Base-by-base conservation (phyloP, 92 coral and sea anemone genomes). In the Epizoanthus illoricatus region DNA sequence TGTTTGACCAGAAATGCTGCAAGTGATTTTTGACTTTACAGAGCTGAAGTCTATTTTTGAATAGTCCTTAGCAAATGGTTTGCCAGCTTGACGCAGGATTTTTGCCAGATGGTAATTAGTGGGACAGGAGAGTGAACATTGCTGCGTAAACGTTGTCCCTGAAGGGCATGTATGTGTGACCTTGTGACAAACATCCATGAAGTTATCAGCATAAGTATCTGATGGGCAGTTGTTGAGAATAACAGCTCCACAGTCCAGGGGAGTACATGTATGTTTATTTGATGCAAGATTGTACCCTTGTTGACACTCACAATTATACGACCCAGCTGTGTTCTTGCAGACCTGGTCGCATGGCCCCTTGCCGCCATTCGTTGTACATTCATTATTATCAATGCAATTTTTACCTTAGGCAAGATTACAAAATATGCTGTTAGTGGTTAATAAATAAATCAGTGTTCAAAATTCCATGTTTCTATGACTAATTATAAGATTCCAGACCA, bases 261-360 rank as follows among this genome's bases (percentile, higher is more conserved):
- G 91, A 2, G n/a, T 72, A 57, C 98, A 95, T 11, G 71, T 71
- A 18, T 61, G 89, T 23, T 17, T 20, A 56, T 90, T 86, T 15
- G 89, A 81, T 12, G 70, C 70, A 2, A 75, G 82, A 60, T 65
- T 33, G 59, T 80, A 93, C 0, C 98, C 98, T 13, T 54, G 54
- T 17, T 84, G 71, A 36, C 98, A 95, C 17, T 86, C 76, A 64
- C 98, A 95, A 2, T 43, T 5, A 70, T 84, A 95, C 10, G 91
- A 89, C 11, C 98, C 98, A 16, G 10, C 80, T 40, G 92, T 84
- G 88, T 95, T 95, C 6, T 9, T 41, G 71, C 98, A 95, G 41
- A 86, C 80, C 52, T 95, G 94, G 72, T 87, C 91, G 81, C 98
- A 95, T 5, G 88, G 86, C n/a, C 92, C 91, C 39, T 73, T 80